A percentile compares a stretch with the other conserved stretches of the same genome.
Evolutionary conservation across 2,888 invertebrate genomes (phyloP).

Genomic region (Gerris lacustris): DNA sequence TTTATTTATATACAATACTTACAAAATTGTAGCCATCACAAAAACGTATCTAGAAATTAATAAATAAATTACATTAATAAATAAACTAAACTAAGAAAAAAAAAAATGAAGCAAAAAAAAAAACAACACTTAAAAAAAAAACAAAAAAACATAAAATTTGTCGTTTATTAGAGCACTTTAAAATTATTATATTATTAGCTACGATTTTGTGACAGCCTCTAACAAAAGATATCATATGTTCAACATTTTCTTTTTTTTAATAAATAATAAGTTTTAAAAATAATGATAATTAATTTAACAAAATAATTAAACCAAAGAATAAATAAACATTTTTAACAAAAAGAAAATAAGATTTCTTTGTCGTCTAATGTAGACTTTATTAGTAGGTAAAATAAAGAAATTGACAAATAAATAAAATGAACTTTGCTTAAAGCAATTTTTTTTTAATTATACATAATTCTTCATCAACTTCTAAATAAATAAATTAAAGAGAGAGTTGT

Average conservation of each 20-base stretch:
- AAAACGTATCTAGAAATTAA: conserved; percentile 6
- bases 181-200: background rate
- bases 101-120: background rate
- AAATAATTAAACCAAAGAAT: conserved; percentile 17
- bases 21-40: conserved; percentile 24
- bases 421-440: conserved; percentile 6
- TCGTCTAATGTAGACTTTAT: conserved; percentile 9
- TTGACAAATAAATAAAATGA: conserved; percentile 10
- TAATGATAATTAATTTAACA: conserved; percentile 10
- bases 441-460: conserved; percentile 1
- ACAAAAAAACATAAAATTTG: background rate
- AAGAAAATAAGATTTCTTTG: conserved; percentile 7
- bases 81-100: too few relatives aligned
- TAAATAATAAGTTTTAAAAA: conserved; percentile 7
- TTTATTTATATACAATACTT: conserved; percentile 22
- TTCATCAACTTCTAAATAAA: background rate
- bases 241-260: background rate
- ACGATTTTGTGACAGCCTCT: conserved; percentile 10
- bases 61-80: too few relatives aligned
- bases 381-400: conserved; percentile 10
- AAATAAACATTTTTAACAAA: conserved; percentile 16
- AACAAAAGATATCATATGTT: conserved; percentile 4
- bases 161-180: too few relatives aligned
- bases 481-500: conserved; percentile 8
- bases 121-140: background rate